Base-by-base conservation (phyloP, 2,888 invertebrate genomes). In the Elmis aenea region DNA sequence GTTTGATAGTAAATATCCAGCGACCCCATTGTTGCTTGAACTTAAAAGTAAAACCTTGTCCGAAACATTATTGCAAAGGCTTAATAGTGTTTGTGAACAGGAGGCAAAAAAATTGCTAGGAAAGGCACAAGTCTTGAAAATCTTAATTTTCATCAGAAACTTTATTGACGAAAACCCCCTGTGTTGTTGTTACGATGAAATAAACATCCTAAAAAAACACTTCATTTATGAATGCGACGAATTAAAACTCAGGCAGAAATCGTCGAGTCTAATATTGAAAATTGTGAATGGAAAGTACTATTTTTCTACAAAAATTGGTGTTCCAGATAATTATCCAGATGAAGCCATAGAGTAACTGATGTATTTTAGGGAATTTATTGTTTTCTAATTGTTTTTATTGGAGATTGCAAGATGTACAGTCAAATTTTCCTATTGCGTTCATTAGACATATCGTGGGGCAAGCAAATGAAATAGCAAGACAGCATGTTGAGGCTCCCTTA, bases 181-280 rank as follows among this genome's bases (percentile, higher is more conserved):
- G 2, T 81, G 78, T 55, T 79, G 82, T 37, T 84, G 83, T 52
- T 79, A 79, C 47, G 81, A 83, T 54, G 85, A 85, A 65, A 81
- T 85, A 40, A 69, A 74, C 39, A 59, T 67, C 25, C 59, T 84
- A 31, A 81, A 79, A 47, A 68, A 69, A 41, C 62, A 74, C 12
- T 55, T 81, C 3, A 55, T 44, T 22, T 45, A 51, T 3, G 57
- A 64, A 5, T 55, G 59, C 6, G 79, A 80, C 54, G 77, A 77
- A 51, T 57, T 84, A 3, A 82, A 81, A 59, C 61, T 84, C 14
- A 79, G 76, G 46, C 83, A 85, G 54, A 83, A 82, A 56, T 68
- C 66, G 12, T 79, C 82, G 1, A 70, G 74, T 28, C 64, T 85
- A 13, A 55, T 68, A 37, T 54, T 84, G 16, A 76, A 72, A 45